Percentiles rank a stretch among this genome's conserved stretches.
Conservation (phyloP, 2,888 invertebrate genomes). For the Calliopum simillimum region DNA sequence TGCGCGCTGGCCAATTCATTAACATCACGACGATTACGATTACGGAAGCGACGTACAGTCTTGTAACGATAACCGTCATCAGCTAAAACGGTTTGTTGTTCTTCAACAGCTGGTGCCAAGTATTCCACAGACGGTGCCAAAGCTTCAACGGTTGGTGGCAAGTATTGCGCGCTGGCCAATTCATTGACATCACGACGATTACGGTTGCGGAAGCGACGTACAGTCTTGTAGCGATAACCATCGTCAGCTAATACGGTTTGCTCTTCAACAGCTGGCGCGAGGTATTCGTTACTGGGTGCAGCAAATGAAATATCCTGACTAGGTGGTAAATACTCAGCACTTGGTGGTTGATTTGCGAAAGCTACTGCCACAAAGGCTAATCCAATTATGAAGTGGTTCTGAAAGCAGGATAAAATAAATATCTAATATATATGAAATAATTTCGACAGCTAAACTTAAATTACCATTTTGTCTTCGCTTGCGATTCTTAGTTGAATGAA, state of each 20-base stretch:
- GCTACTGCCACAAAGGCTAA: slow-evolving; percentile 37
- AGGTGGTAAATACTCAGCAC: slow-evolving; percentile 37
- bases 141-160: slow-evolving; percentile 48
- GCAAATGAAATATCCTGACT: slow-evolving; percentile 22
- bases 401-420: slow-evolving; percentile 14
- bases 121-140: slow-evolving; percentile 30
- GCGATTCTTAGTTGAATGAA: slow-evolving; percentile 27
- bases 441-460: not conserved
- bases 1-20: slow-evolving; percentile 49
- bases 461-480: too few relatives aligned
- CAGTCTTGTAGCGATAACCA: slow-evolving; percentile 50
- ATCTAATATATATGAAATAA: not conserved
- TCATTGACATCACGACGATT: slow-evolving; percentile 49
- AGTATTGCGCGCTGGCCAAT: slow-evolving; percentile 51
- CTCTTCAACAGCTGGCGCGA: slow-evolving; percentile 38
- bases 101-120: slow-evolving; percentile 32
- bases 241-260: slow-evolving; percentile 36
- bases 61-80: slow-evolving; percentile 64
- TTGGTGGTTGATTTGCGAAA: slow-evolving; percentile 32
- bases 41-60: slow-evolving; percentile 56
- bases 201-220: slow-evolving; percentile 41
- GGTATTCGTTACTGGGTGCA: slow-evolving; percentile 40
- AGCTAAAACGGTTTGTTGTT: slow-evolving; percentile 45
- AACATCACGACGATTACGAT: slow-evolving; percentile 47
- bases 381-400: slow-evolving; percentile 40